Evolutionary conservation across 2,888 invertebrate genomes (phyloP).

Genomic region (Acholoe squamosa): DNA sequence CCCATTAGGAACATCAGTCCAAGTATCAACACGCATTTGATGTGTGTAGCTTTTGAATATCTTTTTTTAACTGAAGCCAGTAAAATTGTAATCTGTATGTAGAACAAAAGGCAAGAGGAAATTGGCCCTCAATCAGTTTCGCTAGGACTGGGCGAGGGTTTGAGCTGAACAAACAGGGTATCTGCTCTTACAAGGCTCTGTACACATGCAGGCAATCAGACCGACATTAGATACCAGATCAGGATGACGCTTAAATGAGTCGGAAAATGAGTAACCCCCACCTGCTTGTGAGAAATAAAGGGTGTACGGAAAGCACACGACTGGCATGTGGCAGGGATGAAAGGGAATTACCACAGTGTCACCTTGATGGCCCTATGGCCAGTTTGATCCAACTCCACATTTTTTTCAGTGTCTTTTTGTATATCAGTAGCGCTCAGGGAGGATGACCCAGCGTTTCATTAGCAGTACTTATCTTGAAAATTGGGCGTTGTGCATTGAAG

Average conservation of each 20-base stretch:
- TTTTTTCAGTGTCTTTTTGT: background rate
- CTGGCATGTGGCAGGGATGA: background rate
- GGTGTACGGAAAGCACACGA: background rate
- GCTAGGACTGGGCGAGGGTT: background rate
- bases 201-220: background rate
- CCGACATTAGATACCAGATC: background rate
- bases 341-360: background rate
- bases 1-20: too few relatives aligned
- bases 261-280: background rate
- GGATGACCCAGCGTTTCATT: too few relatives aligned
- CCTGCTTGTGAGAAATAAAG: background rate
- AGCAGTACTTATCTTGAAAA: too few relatives aligned
- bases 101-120: too few relatives aligned
- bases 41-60: too few relatives aligned
- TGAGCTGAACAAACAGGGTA: too few relatives aligned
- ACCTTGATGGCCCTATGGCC: background rate
- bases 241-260: conserved; percentile 1
- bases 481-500: too few relatives aligned
- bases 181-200: too few relatives aligned
- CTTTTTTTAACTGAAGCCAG: too few relatives aligned
- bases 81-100: too few relatives aligned
- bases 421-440: background rate
- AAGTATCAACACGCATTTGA: too few relatives aligned
- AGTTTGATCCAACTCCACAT: background rate
- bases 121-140: background rate